A percentile compares a stretch with the other conserved stretches of the same genome.
Conservation (phyloP, 1,140 invertebrate genomes). For the Phenacoccus solenopsis region DNA sequence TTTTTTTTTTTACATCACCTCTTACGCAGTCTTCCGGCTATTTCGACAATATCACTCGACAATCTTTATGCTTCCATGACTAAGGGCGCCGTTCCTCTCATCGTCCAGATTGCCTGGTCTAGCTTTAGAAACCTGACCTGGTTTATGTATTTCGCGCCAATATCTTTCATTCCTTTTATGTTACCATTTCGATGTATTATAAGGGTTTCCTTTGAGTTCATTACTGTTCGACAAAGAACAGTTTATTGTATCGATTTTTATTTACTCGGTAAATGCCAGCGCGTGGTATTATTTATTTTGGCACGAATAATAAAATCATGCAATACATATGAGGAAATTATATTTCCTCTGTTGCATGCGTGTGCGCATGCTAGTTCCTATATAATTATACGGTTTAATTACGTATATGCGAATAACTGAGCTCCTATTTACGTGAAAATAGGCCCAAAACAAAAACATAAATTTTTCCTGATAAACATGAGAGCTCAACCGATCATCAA, state of each 20-base stretch:
- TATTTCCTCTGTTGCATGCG: no score
- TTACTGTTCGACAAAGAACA: background rate
- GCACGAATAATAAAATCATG: background rate
- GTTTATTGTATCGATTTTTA: background rate
- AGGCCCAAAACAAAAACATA: no score
- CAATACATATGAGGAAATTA: no score
- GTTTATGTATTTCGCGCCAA: background rate
- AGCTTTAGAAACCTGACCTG: background rate
- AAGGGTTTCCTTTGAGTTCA: background rate
- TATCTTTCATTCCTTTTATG: background rate
- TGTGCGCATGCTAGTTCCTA: no score
- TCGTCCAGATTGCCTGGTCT: background rate
- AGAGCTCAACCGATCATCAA: no score
- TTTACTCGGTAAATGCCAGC: background rate
- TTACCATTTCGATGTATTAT: background rate
- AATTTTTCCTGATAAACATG: no score
- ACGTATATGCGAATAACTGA: no score
- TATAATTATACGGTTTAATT: no score
- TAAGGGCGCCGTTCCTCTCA: background rate
- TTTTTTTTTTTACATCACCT: no score
- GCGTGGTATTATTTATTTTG: background rate
- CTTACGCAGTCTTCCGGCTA: no score
- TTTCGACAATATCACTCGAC: background rate
- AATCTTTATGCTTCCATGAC: background rate
- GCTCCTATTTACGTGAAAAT: no score